Percentiles rank a stretch among this genome's conserved stretches.
Evolutionary conservation across 2,888 invertebrate genomes (phyloP).

Genomic region (Drosophila acutilabella): DNA sequence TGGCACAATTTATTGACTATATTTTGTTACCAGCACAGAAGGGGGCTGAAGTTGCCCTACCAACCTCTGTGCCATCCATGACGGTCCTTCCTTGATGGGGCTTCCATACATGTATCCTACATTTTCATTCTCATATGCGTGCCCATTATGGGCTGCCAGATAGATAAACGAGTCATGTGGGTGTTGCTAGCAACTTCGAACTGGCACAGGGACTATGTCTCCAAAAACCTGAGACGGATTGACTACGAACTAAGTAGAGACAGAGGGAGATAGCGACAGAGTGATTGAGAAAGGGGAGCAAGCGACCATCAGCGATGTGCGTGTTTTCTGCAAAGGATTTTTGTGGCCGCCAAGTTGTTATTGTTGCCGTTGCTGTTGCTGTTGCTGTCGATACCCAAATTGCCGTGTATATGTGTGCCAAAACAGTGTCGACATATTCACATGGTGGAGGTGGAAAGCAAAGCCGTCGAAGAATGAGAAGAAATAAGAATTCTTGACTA

Average conservation of each 20-base stretch:
- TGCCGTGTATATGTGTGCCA: conserved; percentile 44
- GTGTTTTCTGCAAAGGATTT: conserved; percentile 61
- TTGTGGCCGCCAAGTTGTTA: conserved; percentile 52
- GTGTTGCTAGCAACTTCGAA: conserved; percentile 37
- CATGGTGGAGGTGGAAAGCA: conserved; percentile 51
- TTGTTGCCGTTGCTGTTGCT: conserved; percentile 13
- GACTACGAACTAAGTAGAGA: not conserved
- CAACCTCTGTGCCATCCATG: conserved; percentile 22
- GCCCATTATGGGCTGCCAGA: conserved; percentile 61
- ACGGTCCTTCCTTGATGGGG: conserved; percentile 23
- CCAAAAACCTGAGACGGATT: conserved; percentile 6
- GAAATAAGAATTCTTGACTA: conserved; percentile 5
- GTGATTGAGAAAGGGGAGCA: not conserved
- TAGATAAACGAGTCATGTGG: conserved; percentile 66
- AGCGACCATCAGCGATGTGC: conserved; percentile 46
- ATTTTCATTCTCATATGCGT: conserved; percentile 57
- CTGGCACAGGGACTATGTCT: conserved; percentile 37
- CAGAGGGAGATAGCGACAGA: not conserved
- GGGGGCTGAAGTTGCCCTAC: conserved; percentile 45
- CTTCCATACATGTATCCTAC: conserved; percentile 29
- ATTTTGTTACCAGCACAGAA: conserved; percentile 45
- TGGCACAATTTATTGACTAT: conserved; percentile 56
- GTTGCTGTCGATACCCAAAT: conserved; percentile 57
- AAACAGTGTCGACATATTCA: conserved; percentile 58
- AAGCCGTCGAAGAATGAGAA: conserved; percentile 34